These are phyloP conservation scores for Okapia johnstoni DNA, from an alignment of 2,113 vertebrate genomes.

Conservation along the genomic window DNA sequence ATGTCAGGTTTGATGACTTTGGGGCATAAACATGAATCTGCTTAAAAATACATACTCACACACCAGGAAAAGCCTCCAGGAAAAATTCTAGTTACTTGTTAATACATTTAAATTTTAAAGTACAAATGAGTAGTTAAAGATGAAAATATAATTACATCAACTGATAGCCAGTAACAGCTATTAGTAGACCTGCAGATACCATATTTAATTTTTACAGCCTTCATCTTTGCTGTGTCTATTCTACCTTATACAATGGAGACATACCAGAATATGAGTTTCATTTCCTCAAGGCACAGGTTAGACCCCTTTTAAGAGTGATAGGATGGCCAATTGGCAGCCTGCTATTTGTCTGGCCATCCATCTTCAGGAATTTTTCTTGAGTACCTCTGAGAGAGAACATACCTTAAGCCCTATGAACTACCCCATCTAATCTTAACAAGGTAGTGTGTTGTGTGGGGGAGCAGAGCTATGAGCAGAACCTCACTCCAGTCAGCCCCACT, in stretches of 20 bases:
- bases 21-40: neutral
- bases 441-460: neutral
- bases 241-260: neutral
- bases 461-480: neutral
- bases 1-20: neutral
- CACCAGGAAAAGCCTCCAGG: neutral
- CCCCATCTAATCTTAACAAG: neutral
- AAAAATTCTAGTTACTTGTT: slow-evolving; percentile 23
- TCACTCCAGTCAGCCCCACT: neutral
- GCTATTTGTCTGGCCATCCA: neutral
- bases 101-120: neutral
- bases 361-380: neutral
- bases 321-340: neutral
- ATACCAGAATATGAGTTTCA: neutral
- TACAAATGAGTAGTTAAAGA: neutral
- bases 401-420: neutral
- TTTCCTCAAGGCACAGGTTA: neutral
- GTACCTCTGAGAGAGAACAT: neutral
- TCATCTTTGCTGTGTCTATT: neutral
- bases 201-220: neutral
- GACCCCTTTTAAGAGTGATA: neutral
- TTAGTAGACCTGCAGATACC: neutral
- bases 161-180: neutral
- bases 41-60: neutral
- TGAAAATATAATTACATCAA: neutral